phyloP scores from a whole-genome alignment of 2,113 vertebrate genomes.

The Orcinus orca region DNA sequence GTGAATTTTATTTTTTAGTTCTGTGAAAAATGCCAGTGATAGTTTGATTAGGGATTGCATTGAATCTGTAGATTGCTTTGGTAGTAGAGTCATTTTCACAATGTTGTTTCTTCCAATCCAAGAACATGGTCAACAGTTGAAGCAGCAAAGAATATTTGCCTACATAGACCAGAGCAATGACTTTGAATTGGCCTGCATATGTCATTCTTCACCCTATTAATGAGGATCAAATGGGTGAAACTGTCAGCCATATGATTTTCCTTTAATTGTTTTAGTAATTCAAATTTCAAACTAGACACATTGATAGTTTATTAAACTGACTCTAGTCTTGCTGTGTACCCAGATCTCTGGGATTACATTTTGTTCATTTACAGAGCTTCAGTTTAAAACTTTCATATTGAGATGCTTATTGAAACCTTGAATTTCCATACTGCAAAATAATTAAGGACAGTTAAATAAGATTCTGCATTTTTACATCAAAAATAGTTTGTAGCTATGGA shows the following conservation, averaged over 20 bases:
- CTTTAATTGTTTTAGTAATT: conserved; percentile 62
- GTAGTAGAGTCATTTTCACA: too few species aligned
- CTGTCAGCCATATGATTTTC: conserved; percentile 37
- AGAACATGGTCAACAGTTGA: conserved; percentile 16
- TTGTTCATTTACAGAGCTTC: conserved; percentile 57
- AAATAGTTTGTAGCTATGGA: neutral
- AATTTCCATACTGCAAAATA: neutral
- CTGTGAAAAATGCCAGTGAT: too few species aligned
- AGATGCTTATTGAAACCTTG: neutral
- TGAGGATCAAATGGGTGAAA: conserved; percentile 43
- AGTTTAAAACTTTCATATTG: neutral
- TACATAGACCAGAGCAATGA: neutral
- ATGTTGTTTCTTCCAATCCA: too few species aligned
- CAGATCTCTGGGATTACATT: conserved; percentile 57
- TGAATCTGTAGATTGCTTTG: too few species aligned
- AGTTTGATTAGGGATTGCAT: too few species aligned
- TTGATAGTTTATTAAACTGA: conserved; percentile 65
- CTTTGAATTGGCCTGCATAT: conserved; percentile 20
- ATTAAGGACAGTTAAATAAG: neutral
- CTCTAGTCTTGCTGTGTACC: neutral
- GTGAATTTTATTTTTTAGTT: too few species aligned
- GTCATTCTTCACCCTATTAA: conserved; percentile 47
- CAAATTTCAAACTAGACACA: conserved; percentile 32
- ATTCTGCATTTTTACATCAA: neutral
- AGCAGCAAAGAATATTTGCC: conserved; percentile 23